Evolutionary conservation across 2,888 invertebrate genomes (phyloP), one percentile per base, ranked within the genome.

Genomic region (Acanthosepion lycidas): DNA sequence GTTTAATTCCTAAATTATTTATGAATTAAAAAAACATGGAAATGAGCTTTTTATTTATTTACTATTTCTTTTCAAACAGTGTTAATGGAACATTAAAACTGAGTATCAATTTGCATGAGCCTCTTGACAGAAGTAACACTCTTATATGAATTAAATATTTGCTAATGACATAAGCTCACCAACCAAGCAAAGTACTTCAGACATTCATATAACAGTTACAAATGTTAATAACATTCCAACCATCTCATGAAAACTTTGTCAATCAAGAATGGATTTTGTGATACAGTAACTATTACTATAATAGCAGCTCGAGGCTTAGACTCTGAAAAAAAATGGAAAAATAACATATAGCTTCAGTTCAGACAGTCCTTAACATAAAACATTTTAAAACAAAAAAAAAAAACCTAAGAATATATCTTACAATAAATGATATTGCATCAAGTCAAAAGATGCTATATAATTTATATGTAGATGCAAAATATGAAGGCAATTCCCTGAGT

Each of bases 291-390:
- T 55, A 91, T 95, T 28, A 91, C 94, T 8, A 93, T 93, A 59
- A 98, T 99, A 0, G 98, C 98, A 42, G 99, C 99, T 0, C 98
- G 98, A 20, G 99, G 99, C 97, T 98, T 98, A 78, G 99, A 99
- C 96, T 98, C 98, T 96, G 99, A 99, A 12, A 98, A 98, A 12
- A 33, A 99, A 99, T 97, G 98, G 97, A 15, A 97, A 97, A 94
- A 96, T 98, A 33, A 95, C 96, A 51, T 98, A 95, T 94, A 51
- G 53, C n/a, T 94, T 94, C 91, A 94, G 94, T 15, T 51, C 92
- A 94, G 6, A 94, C 94, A 49, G 59, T n/a, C 6, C 93, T 28
- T 49, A 91, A 94, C 42, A 33, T 51, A 28, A 94, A 91, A 53
- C 20, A 91, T 26, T 95, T 95, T 78, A 53, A 23, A 91, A 92